These are phyloP conservation scores for Stenotaenia linearis DNA, from an alignment of 2,888 invertebrate genomes.

Conservation along the genomic window DNA sequence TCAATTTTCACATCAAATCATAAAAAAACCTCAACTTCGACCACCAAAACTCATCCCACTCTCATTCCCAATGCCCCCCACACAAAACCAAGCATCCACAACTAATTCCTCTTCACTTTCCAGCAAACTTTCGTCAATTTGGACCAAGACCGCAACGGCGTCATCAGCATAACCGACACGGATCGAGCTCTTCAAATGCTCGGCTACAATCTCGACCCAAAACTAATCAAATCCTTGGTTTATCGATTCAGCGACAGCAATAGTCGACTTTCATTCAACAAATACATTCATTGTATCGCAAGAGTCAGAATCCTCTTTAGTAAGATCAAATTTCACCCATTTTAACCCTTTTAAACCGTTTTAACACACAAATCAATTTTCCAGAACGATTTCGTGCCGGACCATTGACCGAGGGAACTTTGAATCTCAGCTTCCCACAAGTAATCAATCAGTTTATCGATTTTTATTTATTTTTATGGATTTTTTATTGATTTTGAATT, in stretches of 20 bases:
- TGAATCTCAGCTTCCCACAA: neutral
- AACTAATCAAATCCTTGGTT: neutral
- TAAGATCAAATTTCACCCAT: neutral
- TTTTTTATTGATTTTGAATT: neutral
- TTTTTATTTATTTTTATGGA: neutral
- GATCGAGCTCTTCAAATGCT: neutral
- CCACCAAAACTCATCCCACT: no score
- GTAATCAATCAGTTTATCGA: neutral
- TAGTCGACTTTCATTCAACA: neutral
- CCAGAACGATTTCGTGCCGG: neutral
- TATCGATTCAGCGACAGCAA: neutral
- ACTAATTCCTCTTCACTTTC: neutral
- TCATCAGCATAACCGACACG: neutral
- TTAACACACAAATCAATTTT: neutral
- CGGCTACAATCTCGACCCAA: neutral
- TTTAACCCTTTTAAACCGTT: neutral
- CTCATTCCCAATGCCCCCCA: no score
- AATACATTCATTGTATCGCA: slow-evolving; percentile 11
- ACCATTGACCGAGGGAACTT: neutral
- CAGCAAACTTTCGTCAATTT: neutral
- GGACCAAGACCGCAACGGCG: neutral
- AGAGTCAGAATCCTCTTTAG: neutral
- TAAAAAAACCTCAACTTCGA: no score
- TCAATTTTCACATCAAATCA: no score
- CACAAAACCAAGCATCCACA: no score